phyloP scores from a whole-genome alignment of 2,888 invertebrate genomes.

The Drosophila gaucha region DNA sequence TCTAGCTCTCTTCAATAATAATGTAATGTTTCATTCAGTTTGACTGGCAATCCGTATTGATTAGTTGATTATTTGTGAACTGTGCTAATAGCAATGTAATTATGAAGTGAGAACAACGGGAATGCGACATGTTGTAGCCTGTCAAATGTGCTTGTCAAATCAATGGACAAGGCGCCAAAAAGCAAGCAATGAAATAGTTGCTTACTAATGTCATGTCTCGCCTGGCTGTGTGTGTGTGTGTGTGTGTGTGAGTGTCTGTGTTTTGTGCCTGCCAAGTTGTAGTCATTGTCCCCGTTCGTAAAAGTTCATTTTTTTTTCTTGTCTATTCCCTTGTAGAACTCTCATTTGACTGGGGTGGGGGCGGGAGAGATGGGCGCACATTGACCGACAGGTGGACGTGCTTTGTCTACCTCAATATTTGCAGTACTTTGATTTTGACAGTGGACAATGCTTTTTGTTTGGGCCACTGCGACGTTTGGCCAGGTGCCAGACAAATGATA shows the following conservation, averaged over 20 bases:
- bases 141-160: slow-evolving; percentile 48
- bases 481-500: slow-evolving; percentile 56
- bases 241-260: slow-evolving; percentile 17
- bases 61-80: slow-evolving; percentile 26
- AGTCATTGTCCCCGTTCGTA: slow-evolving; percentile 36
- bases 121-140: slow-evolving; percentile 48
- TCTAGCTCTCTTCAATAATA: not conserved
- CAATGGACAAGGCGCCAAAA: slow-evolving; percentile 40
- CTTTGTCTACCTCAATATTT: slow-evolving; percentile 55
- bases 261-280: slow-evolving; percentile 42
- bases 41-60: slow-evolving; percentile 20
- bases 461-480: slow-evolving; percentile 42
- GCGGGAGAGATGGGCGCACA: slow-evolving; percentile 17
- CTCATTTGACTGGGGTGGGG: not conserved
- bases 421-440: slow-evolving; percentile 57
- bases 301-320: slow-evolving; percentile 21
- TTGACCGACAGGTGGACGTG: slow-evolving; percentile 55
- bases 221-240: not conserved
- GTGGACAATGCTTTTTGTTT: slow-evolving; percentile 42
- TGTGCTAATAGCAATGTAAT: slow-evolving; percentile 41
- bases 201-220: slow-evolving; percentile 26
- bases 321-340: slow-evolving; percentile 5
- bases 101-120: slow-evolving; percentile 43
- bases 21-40: not conserved
- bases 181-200: slow-evolving; percentile 32